Percentiles rank a stretch among this genome's conserved stretches.
Conservation (phyloP, 2,113 vertebrate species). For the Malurus melanocephalus region DNA sequence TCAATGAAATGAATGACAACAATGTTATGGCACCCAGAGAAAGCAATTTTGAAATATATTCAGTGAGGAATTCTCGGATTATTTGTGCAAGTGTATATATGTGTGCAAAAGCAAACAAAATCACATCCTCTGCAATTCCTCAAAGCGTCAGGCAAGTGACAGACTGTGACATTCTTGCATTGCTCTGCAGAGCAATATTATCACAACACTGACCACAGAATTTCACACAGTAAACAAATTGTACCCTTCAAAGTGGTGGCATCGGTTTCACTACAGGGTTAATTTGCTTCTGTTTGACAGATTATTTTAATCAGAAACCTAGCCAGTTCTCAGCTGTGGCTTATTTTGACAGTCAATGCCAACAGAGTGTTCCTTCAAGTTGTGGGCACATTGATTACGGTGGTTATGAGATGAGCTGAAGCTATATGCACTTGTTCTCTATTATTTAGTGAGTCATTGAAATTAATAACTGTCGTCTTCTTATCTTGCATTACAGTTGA, state of each 20-base stretch:
- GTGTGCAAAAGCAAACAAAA: not conserved
- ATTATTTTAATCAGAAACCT: constrained; percentile 30
- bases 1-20: not conserved
- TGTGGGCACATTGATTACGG: constrained; percentile 30
- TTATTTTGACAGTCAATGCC: constrained; percentile 46
- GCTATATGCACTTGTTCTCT: constrained; percentile 32
- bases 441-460: constrained; percentile 56
- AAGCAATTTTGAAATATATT: constrained; percentile 17
- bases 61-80: not conserved
- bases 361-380: constrained; percentile 47
- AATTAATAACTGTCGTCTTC: constrained; percentile 61
- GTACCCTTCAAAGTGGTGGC: not conserved
- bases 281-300: constrained; percentile 21
- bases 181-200: not conserved
- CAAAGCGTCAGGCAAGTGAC: not conserved
- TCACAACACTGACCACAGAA: not conserved
- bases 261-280: not conserved
- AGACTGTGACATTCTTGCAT: not conserved
- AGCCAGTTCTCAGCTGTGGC: constrained; percentile 30
- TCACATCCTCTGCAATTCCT: not conserved
- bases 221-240: not conserved
- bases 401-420: constrained; percentile 22
- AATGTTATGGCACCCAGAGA: not conserved
- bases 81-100: not conserved
- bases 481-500: constrained; percentile 60